phyloP scores from a whole-genome alignment of 2,113 vertebrate genomes.

The Brachionichthys hirsutus region DNA sequence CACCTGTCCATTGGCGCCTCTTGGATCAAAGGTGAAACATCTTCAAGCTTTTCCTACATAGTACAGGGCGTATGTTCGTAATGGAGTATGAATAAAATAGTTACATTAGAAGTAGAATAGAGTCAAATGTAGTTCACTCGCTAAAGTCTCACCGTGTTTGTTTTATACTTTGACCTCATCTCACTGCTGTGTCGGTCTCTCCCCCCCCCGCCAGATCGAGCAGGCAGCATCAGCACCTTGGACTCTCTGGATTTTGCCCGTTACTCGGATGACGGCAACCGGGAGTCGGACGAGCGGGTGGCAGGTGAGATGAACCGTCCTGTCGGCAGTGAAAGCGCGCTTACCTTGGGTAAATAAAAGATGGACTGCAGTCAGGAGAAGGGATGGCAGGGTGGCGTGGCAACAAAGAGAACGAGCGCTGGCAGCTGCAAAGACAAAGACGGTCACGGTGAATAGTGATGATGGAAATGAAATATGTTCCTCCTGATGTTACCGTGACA shows the following conservation, averaged over 20 bases:
- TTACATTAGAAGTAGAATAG: no score
- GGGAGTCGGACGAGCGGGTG: slow-evolving; percentile 93
- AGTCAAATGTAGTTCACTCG: no score
- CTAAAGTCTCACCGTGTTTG: background rate
- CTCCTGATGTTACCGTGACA: background rate
- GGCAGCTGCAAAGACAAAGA: background rate
- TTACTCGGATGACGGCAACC: slow-evolving; percentile 97
- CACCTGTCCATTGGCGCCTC: no score
- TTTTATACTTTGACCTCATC: background rate
- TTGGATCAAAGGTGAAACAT: no score
- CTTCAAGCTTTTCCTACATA: background rate
- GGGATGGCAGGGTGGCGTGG: background rate
- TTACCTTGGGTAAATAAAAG: slow-evolving; percentile 3
- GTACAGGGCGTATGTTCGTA: no score
- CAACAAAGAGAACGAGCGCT: slow-evolving; percentile 1
- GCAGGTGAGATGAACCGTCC: slow-evolving; percentile 83
- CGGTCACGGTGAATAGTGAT: background rate
- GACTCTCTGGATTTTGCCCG: slow-evolving; percentile 99
- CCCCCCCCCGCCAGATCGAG: slow-evolving; percentile 82
- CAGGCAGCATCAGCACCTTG: slow-evolving; percentile 97
- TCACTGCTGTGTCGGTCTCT: slow-evolving; percentile 18
- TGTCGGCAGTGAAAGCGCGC: background rate
- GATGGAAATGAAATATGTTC: background rate
- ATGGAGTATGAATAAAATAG: no score
- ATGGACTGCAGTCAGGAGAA: slow-evolving; percentile 1